Percentiles rank a stretch among this genome's conserved stretches.
phyloP scores from a whole-genome alignment of 2,888 invertebrate genomes.

The Metacarcinus magister region DNA sequence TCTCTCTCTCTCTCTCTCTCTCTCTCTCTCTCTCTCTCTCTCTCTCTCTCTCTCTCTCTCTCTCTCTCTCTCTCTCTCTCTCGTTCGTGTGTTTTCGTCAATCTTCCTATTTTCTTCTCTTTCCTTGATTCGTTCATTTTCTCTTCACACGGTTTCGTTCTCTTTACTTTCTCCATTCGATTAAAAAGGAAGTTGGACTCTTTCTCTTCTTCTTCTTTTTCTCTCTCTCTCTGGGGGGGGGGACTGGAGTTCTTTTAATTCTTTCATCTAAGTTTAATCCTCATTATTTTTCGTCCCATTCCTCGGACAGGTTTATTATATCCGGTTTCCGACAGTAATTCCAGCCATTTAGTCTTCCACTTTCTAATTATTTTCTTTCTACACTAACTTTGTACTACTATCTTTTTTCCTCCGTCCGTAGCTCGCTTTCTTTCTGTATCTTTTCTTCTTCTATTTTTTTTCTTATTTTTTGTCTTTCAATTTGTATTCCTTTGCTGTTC shows the following conservation, averaged over 20 bases:
- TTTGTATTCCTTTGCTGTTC: no score
- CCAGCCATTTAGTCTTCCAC: not conserved
- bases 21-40: constrained; percentile 26
- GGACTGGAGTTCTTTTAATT: not conserved
- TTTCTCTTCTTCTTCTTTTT: not conserved
- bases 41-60: constrained; percentile 26
- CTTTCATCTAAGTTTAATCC: constrained; percentile 26
- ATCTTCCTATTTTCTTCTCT: not conserved
- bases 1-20: constrained; percentile 26
- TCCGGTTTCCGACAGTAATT: not conserved
- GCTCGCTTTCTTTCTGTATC: no score
- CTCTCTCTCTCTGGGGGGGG: no score
- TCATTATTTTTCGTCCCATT: not conserved
- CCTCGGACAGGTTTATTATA: constrained; percentile 9
- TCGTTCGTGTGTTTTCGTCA: not conserved
- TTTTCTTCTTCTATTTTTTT: no score
- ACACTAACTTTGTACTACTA: not conserved
- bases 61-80: constrained; percentile 26
- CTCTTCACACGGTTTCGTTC: not conserved
- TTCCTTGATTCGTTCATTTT: not conserved
- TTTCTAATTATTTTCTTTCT: not conserved
- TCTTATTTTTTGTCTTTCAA: no score
- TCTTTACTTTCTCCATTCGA: not conserved
- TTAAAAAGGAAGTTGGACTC: not conserved
- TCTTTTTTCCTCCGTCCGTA: no score